Percentiles rank a stretch among this genome's conserved stretches.
Evolutionary conservation across 2,113 vertebrate species (phyloP).

Genomic region (Piaya cayana): DNA sequence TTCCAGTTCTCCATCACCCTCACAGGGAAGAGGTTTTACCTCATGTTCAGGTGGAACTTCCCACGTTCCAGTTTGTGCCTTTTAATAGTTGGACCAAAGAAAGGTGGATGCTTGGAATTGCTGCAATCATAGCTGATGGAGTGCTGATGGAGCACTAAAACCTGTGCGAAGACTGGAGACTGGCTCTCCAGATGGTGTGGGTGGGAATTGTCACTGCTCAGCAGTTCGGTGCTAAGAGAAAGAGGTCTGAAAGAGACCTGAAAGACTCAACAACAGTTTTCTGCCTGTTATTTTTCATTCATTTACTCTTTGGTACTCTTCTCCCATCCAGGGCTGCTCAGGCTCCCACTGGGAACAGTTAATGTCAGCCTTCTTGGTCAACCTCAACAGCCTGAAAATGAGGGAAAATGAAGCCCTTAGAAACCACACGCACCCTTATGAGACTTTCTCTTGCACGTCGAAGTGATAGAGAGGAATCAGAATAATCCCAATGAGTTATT

Average conservation of each 20-base stretch:
- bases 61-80: too few species aligned
- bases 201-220: neutral
- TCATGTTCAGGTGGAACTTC: too few species aligned
- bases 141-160: neutral
- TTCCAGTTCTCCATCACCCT: too few species aligned
- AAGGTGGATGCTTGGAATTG: neutral
- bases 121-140: neutral
- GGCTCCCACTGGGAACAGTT: neutral
- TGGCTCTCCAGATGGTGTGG: neutral
- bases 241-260: neutral
- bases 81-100: neutral
- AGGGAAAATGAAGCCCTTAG: neutral
- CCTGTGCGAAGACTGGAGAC: fast-evolving
- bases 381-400: neutral
- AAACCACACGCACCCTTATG: neutral
- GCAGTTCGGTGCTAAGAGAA: neutral
- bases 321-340: neutral
- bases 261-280: neutral
- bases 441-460: neutral
- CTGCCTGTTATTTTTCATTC: neutral
- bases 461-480: neutral
- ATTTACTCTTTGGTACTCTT: neutral
- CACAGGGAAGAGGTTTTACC: too few species aligned
- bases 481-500: neutral
- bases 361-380: neutral